These are phyloP conservation scores for Pangasius djambal DNA, from an alignment of 2,797 vertebrate species.

Conservation along the genomic window DNA sequence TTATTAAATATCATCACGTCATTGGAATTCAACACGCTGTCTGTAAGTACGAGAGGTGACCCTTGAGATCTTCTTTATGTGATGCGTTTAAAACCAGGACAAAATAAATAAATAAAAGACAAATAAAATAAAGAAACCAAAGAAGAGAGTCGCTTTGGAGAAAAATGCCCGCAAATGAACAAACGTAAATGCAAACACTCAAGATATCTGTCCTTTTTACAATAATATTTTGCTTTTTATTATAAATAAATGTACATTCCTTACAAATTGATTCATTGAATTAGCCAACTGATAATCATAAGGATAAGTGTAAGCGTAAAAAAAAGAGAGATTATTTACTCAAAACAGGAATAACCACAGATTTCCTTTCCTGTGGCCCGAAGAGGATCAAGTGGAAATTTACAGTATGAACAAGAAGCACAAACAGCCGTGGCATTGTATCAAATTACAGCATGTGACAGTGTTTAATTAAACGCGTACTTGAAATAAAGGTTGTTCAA, in stretches of 20 bases:
- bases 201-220: not conserved
- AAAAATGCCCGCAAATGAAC: not conserved
- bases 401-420: conserved; percentile 36
- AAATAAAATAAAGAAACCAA: not conserved
- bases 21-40: not conserved
- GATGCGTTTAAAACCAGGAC: not conserved
- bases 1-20: not conserved
- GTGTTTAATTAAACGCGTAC: not conserved
- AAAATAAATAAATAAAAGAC: too few relatives aligned
- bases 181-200: not conserved
- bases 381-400: conserved; percentile 16
- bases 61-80: not conserved
- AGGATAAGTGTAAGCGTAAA: conserved; percentile 11
- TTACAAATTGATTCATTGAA: conserved; percentile 40
- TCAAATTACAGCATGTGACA: conserved; percentile 30
- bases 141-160: not conserved
- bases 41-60: not conserved
- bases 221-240: conserved; percentile 37
- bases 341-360: not conserved
- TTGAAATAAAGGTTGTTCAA: conserved; percentile 28
- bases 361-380: not conserved
- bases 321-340: conserved; percentile 34
- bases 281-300: conserved; percentile 23
- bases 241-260: conserved; percentile 50
- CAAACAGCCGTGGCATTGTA: conserved; percentile 15